These are phyloP conservation scores for Drosophila ambigua DNA, from an alignment of 1,140 invertebrate species.

Conservation along the genomic window DNA sequence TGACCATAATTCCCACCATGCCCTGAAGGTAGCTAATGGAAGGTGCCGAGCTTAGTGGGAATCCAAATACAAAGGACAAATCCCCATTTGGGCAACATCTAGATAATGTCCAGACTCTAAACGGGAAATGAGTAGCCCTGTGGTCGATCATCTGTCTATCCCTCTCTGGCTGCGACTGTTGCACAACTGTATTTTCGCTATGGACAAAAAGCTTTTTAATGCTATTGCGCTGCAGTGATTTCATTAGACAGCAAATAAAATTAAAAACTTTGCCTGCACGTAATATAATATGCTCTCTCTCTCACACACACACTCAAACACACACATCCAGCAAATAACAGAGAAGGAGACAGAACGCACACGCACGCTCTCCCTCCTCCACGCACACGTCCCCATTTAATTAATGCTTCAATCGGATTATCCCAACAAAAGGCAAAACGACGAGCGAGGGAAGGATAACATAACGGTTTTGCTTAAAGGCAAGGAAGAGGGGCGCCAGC, in stretches of 20 bases:
- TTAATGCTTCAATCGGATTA: conserved; percentile 75
- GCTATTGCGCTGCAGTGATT: conserved; percentile 59
- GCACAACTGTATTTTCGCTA: conserved; percentile 25
- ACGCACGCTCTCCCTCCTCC: neutral
- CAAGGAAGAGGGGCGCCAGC: neutral
- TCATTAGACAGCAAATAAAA: conserved; percentile 78
- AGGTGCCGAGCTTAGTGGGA: no score
- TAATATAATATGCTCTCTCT: conserved; percentile 66
- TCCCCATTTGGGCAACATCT: no score
- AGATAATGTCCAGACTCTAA: no score
- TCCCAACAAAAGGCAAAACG: conserved; percentile 58
- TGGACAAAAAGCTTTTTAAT: conserved; percentile 67
- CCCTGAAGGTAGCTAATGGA: neutral
- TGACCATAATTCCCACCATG: conserved; percentile 36
- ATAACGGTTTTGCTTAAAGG: neutral
- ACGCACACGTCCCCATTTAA: conserved; percentile 51
- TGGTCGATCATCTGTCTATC: neutral
- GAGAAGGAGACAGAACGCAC: conserved; percentile 24
- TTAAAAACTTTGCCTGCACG: conserved; percentile 75
- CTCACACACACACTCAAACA: conserved; percentile 15
- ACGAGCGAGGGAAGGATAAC: conserved; percentile 3
- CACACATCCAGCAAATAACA: conserved; percentile 17
- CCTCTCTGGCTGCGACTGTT: conserved; percentile 10
- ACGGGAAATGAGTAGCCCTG: no score
- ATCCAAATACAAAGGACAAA: no score